Evolutionary conservation across 2,888 invertebrate genomes (phyloP), one percentile per base, ranked within the genome.

Genomic region (Iselma pallidipennis): DNA sequence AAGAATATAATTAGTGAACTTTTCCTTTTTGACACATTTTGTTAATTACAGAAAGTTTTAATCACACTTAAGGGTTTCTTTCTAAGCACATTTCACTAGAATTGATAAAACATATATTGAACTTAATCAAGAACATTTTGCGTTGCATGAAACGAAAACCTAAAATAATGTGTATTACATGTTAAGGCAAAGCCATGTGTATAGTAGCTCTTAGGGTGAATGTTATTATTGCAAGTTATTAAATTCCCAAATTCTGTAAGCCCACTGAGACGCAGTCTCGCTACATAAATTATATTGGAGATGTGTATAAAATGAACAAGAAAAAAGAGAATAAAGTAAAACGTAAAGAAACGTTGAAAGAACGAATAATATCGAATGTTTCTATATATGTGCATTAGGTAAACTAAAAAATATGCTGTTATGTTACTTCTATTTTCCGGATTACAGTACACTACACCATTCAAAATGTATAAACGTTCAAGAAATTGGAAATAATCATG

Each of bases 401-500:
- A 68, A 66, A 68, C 64, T 57, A 60, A 61, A 51, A 67, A 69
- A 68, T 66, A 67, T 66, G 62, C 61, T 49, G 48, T 55, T 63
- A 54, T 56, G 57, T 58, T 56, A 62, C 58, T 60, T 49, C 42
- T 56, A 59, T 63, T 23, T 66, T 64, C 66, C 67, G 64, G 61
- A 58, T 55, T 61, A 59, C 61, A 55, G 31, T 65, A 63, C 61
- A 62, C 51, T 49, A 59, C 57, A 37, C 61, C 63, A 59, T 42
- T 61, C 63, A 53, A 65, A 63, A 4, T 45, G 57, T 63, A 63
- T 65, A 71, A 73, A 73, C 71, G 71, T 69, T 59, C 61, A 66
- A 70, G 66, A 71, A 72, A 69, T 69, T 62, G 67, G 64, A 62
- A 66, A 67, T 67, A 66, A 71, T 71, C 63, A 66, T 67, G 68